Percentiles rank a stretch among this genome's conserved stretches.
phyloP scores from a whole-genome alignment of 2,888 invertebrate genomes.

The Cantharis rufa region DNA sequence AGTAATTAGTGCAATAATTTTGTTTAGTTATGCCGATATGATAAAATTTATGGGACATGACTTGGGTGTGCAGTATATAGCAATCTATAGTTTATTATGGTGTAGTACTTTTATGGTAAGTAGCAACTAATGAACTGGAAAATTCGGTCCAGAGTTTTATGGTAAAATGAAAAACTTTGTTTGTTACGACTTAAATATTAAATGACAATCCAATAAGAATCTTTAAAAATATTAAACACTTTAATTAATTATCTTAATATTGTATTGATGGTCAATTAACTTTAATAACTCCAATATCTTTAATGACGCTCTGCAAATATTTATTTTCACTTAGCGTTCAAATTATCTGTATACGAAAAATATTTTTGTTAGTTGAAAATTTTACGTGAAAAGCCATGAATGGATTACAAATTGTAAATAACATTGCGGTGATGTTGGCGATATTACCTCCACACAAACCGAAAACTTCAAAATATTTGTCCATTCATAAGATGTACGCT shows the following conservation, averaged over 20 bases:
- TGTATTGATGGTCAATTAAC: not conserved
- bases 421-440: not conserved
- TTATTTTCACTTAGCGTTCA: not conserved
- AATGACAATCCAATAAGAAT: no score
- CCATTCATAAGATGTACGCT: not conserved
- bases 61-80: not conserved
- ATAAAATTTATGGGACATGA: not conserved
- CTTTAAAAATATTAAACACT: not conserved
- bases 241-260: not conserved
- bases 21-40: not conserved
- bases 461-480: not conserved
- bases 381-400: not conserved
- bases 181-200: no score
- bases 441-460: not conserved
- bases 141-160: no score
- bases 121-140: not conserved
- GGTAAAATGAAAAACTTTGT: no score
- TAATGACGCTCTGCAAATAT: not conserved
- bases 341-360: no score
- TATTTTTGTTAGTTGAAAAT: not conserved
- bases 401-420: not conserved
- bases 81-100: not conserved
- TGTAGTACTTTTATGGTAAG: not conserved
- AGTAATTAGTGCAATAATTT: not conserved
- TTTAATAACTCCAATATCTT: not conserved